phyloP scores from a whole-genome alignment of 2,888 invertebrate genomes.

The Ectemnius lituratus region DNA sequence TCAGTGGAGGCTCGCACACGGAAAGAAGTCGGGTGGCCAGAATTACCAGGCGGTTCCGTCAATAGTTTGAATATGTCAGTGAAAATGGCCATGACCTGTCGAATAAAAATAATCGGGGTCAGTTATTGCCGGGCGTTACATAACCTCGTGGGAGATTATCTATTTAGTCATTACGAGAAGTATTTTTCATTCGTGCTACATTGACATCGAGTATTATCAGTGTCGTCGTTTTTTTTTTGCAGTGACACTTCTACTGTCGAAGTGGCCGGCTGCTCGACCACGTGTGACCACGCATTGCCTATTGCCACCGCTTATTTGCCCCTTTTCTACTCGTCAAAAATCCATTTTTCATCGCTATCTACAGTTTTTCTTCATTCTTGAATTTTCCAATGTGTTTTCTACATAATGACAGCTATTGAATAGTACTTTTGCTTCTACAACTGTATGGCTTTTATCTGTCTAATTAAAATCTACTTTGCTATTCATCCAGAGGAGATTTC shows the following conservation, averaged over 20 bases:
- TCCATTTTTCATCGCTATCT: too few relatives aligned
- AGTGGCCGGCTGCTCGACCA: background rate
- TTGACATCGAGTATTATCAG: constrained; percentile 39
- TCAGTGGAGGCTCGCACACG: constrained; percentile 88
- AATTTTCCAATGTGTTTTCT: too few relatives aligned
- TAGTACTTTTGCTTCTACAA: too few relatives aligned
- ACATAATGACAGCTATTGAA: too few relatives aligned
- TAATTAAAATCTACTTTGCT: too few relatives aligned
- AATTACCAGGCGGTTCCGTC: constrained; percentile 74
- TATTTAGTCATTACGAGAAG: constrained; percentile 36
- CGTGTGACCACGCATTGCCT: constrained; percentile 4
- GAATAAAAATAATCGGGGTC: constrained; percentile 53
- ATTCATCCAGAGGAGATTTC: too few relatives aligned
- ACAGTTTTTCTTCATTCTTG: too few relatives aligned
- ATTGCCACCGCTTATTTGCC: background rate
- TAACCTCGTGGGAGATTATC: constrained; percentile 49
- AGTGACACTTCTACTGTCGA: background rate
- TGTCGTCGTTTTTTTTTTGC: constrained; percentile 25
- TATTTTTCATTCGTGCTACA: constrained; percentile 33
- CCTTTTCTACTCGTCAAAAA: too few relatives aligned
- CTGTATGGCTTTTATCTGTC: too few relatives aligned
- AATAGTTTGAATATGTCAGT: constrained; percentile 80
- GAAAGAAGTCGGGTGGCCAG: constrained; percentile 81
- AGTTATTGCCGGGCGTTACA: constrained; percentile 41
- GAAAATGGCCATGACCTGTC: constrained; percentile 87